phyloP scores from a whole-genome alignment of 1,140 invertebrate genomes.

The Drosophila eugracilis region DNA sequence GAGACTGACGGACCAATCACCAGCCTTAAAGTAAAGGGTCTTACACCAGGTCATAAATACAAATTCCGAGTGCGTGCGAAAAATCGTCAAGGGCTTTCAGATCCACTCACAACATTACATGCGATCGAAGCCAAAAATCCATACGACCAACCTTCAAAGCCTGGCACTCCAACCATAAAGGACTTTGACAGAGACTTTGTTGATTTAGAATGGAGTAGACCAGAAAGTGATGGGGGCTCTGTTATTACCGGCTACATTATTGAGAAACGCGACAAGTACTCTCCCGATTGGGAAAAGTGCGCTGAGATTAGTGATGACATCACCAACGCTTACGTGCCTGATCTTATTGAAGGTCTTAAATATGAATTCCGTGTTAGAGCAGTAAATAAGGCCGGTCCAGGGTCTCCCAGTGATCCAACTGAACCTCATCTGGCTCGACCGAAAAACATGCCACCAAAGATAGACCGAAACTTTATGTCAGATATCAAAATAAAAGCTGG shows the following conservation, averaged over 20 bases:
- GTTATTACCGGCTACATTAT: slow-evolving; percentile 97
- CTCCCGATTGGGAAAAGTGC: slow-evolving; percentile 94
- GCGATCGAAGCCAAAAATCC: slow-evolving; percentile 99
- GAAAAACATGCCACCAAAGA: slow-evolving; percentile 95
- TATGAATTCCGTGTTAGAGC: slow-evolving; percentile 98
- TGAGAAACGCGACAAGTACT: slow-evolving; percentile 97
- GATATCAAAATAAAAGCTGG: slow-evolving; percentile 97
- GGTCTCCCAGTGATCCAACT: slow-evolving; percentile 95
- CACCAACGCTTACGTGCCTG: slow-evolving; percentile 92
- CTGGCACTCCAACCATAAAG: slow-evolving; percentile 94
- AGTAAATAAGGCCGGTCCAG: slow-evolving; percentile 97
- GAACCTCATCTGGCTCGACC: slow-evolving; percentile 95
- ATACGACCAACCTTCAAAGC: slow-evolving; percentile 94
- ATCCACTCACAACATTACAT: slow-evolving; percentile 94
- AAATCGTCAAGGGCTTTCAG: slow-evolving; percentile 97
- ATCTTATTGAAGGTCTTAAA: slow-evolving; percentile 95
- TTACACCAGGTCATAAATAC: slow-evolving; percentile 96
- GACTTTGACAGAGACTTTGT: slow-evolving; percentile 98
- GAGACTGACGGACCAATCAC: slow-evolving; percentile 94
- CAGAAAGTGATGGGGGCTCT: slow-evolving; percentile 93
- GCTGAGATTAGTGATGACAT: slow-evolving; percentile 93
- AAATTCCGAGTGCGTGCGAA: slow-evolving; percentile 98
- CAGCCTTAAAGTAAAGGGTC: slow-evolving; percentile 89
- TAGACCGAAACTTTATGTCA: slow-evolving; percentile 96
- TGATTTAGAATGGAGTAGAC: slow-evolving; percentile 96